Evolutionary conservation across 2,113 vertebrate genomes (phyloP), one percentile per base, ranked within the genome.

Genomic region (Paratilapia polleni): DNA sequence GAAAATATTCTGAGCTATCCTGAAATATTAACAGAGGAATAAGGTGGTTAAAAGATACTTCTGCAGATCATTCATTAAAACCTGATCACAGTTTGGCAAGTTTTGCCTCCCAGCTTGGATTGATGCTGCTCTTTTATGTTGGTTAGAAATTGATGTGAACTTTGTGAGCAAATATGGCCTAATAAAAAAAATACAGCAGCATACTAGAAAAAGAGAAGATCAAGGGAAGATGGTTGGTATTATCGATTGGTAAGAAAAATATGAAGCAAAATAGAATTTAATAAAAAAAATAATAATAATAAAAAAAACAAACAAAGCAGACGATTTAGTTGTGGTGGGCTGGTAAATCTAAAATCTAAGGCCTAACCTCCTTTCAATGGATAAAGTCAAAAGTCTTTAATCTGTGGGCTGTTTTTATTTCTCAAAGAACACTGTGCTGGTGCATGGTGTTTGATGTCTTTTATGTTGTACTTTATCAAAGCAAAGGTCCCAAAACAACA

Each of bases 1-100:
- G 92, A 99, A 99, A 75, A 99, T 99, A 81, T 98, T 91, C 92
- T 99, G 98, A 15, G 98, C 96, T 5, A 99, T 99, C 83, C 98
- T 99, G 89, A 80, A 77, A 78, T 6, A 36, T 49, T 70, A 19
- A 74, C 14, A 60, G 26, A 78, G 34, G 31, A 47, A n/a, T 24
- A 14, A 54, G n/a, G 0, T 28, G 13, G 43, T 61, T 43, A 5
- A 74, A 36, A 1, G 8, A 68, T 17, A 47, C 3, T 80, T 26
- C 2, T 76, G 34, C 8, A 5, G 38, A 47, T 5, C 1, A 31
- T 13, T 52, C 28, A 75, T 54, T 82, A 58, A 49, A 78, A 2
- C 17, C 9, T 59, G 20, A 81, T 9, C 17, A 49, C 41, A 49
- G 66, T 49, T 49, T 70, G 66, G 9, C 17, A 20, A 31, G 36